Evolutionary conservation across 2,113 vertebrate genomes (phyloP).

Genomic region (Chrysemys picta): DNA sequence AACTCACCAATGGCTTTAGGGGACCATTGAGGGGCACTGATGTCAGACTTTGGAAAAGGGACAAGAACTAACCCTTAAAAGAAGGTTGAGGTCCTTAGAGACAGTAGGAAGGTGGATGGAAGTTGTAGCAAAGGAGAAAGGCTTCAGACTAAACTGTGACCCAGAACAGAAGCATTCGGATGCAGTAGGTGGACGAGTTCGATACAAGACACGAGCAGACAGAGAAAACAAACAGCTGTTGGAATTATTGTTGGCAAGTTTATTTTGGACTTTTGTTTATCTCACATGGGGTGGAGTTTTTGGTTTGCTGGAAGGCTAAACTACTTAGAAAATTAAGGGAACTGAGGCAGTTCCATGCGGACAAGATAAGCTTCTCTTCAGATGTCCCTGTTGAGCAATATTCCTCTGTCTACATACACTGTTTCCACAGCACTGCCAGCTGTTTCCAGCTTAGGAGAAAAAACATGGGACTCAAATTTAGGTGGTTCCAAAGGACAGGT

Average conservation of each 20-base stretch:
- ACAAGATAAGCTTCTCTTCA: not conserved
- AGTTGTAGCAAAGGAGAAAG: not conserved
- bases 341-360: not conserved
- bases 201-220: not conserved
- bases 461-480: not conserved
- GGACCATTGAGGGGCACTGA: not conserved
- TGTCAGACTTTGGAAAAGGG: not conserved
- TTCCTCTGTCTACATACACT: not conserved
- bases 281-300: not conserved
- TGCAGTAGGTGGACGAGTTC: not conserved
- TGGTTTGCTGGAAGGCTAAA: not conserved
- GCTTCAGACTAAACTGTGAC: not conserved
- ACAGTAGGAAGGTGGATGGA: not conserved
- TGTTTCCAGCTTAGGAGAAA: not conserved
- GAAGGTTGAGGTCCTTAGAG: not conserved
- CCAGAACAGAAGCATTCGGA: not conserved
- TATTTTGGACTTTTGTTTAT: not conserved
- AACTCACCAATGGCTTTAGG: not conserved
- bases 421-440: not conserved
- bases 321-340: not conserved
- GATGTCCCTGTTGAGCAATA: not conserved
- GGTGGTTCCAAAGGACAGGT: not conserved
- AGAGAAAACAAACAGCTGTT: not conserved
- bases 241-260: not conserved
- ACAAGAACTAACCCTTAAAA: not conserved